Evolutionary conservation across 2,888 invertebrate species (phyloP).

Genomic region (Hypena proboscidalis): DNA sequence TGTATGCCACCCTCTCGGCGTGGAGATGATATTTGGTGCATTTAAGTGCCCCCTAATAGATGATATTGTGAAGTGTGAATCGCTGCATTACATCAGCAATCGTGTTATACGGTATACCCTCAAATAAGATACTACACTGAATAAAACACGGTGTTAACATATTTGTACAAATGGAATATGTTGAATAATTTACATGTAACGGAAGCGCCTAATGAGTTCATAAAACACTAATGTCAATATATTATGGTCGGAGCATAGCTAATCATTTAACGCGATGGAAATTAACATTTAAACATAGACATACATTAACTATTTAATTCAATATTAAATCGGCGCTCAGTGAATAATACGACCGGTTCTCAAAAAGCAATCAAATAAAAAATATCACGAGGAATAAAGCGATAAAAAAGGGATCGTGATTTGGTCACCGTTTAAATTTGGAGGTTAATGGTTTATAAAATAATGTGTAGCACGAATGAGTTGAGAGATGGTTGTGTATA

Average conservation of each 20-base stretch:
- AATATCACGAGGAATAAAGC: constrained; percentile 62
- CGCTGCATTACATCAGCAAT: constrained; percentile 15
- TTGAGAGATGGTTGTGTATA: constrained; percentile 14
- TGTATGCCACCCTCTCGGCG: constrained; percentile 22
- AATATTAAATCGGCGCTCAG: constrained; percentile 40
- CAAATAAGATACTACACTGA: constrained; percentile 26
- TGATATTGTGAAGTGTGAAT: constrained; percentile 12
- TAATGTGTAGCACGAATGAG: constrained; percentile 32
- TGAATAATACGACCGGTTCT: constrained; percentile 49
- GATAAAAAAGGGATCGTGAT: constrained; percentile 60
- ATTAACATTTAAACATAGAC: constrained; percentile 57
- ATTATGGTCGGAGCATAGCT: constrained; percentile 38
- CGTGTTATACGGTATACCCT: too few relatives aligned
- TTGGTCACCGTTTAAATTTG: constrained; percentile 48
- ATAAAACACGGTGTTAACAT: constrained; percentile 47
- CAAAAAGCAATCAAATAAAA: constrained; percentile 53
- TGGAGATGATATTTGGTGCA: constrained; percentile 29
- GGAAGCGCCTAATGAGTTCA: constrained; percentile 53
- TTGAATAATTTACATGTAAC: constrained; percentile 46
- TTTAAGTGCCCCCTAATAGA: constrained; percentile 18
- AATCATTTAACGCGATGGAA: constrained; percentile 45
- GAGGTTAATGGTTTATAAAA: constrained; percentile 59
- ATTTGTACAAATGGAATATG: constrained; percentile 42
- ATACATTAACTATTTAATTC: constrained; percentile 45
- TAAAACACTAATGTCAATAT: constrained; percentile 50